Percentiles rank a stretch among this genome's conserved stretches.
phyloP scores from a whole-genome alignment of 1,140 invertebrate genomes.

The Drosophila melanica region DNA sequence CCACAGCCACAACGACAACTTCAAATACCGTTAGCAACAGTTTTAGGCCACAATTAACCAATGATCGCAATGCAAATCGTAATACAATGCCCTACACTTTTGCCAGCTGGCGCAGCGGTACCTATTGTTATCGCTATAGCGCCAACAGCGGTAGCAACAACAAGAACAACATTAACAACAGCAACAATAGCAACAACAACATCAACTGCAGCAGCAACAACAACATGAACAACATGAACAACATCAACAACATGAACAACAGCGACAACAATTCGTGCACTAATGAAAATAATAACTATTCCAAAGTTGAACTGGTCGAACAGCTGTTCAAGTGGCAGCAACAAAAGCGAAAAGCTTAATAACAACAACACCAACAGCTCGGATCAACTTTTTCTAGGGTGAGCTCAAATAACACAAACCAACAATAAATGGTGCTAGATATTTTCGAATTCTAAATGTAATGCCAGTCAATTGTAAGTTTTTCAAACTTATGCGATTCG shows the following conservation, averaged over 20 bases:
- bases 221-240: slow-evolving; percentile 33
- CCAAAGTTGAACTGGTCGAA: slow-evolving; percentile 73
- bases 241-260: slow-evolving; percentile 25
- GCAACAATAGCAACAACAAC: slow-evolving; percentile 23
- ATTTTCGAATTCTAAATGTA: neutral
- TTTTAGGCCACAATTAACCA: slow-evolving; percentile 57
- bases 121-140: slow-evolving; percentile 66
- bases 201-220: slow-evolving; percentile 39
- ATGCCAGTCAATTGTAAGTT: neutral
- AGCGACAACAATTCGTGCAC: slow-evolving; percentile 35
- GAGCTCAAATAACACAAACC: slow-evolving; percentile 29
- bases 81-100: slow-evolving; percentile 66
- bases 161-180: slow-evolving; percentile 25
- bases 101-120: slow-evolving; percentile 70
- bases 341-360: slow-evolving; percentile 71
- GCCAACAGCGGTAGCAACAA: slow-evolving; percentile 29
- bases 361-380: slow-evolving; percentile 22
- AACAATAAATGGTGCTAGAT: no score
- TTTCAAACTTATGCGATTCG: no score
- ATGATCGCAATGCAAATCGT: slow-evolving; percentile 45
- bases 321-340: slow-evolving; percentile 74
- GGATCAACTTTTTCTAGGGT: slow-evolving; percentile 67
- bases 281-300: slow-evolving; percentile 62
- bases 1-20: slow-evolving; percentile 35
- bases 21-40: slow-evolving; percentile 48